A percentile compares a stretch with the other conserved stretches of the same genome.
These are phyloP conservation scores for Melanchra persicariae DNA, from an alignment of 2,888 invertebrate genomes.

Conservation along the genomic window DNA sequence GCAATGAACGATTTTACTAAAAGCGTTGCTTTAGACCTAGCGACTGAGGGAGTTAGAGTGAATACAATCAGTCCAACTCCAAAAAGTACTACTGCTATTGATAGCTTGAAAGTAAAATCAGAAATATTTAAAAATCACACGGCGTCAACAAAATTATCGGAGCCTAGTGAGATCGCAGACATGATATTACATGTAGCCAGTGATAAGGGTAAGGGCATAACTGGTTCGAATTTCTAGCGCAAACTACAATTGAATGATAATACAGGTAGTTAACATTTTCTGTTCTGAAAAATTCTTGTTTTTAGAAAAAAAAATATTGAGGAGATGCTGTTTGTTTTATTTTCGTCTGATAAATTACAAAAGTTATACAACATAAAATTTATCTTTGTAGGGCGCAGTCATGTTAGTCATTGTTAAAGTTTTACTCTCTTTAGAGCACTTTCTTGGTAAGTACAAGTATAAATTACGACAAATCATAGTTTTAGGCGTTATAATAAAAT, in stretches of 20 bases:
- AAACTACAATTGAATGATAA: neutral
- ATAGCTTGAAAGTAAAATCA: neutral
- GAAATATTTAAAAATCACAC: slow-evolving; percentile 2
- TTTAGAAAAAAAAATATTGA: neutral
- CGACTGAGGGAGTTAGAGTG: slow-evolving; percentile 94
- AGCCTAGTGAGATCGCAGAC: slow-evolving; percentile 55
- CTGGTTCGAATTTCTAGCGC: slow-evolving; percentile 48
- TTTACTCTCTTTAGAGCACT: too few species aligned
- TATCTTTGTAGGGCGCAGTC: too few species aligned
- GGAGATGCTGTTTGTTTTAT: neutral
- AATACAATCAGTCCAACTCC: slow-evolving; percentile 69
- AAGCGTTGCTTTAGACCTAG: slow-evolving; percentile 91
- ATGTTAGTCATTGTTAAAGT: too few species aligned
- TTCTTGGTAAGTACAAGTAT: too few species aligned
- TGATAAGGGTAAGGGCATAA: slow-evolving; percentile 61
- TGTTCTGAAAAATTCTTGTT: too few species aligned
- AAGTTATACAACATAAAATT: too few species aligned
- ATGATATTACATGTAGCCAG: slow-evolving; percentile 61
- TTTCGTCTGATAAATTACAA: neutral
- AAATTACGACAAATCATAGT: too few species aligned
- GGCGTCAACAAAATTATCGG: slow-evolving; percentile 3
- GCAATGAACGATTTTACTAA: slow-evolving; percentile 71
- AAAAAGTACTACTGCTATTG: slow-evolving; percentile 86
- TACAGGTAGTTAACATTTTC: too few species aligned
- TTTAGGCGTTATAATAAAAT: too few species aligned